Percentiles rank a stretch among this genome's conserved stretches.
Evolutionary conservation across 2,797 vertebrate genomes (phyloP).

Genomic region (Microhierax caerulescens): DNA sequence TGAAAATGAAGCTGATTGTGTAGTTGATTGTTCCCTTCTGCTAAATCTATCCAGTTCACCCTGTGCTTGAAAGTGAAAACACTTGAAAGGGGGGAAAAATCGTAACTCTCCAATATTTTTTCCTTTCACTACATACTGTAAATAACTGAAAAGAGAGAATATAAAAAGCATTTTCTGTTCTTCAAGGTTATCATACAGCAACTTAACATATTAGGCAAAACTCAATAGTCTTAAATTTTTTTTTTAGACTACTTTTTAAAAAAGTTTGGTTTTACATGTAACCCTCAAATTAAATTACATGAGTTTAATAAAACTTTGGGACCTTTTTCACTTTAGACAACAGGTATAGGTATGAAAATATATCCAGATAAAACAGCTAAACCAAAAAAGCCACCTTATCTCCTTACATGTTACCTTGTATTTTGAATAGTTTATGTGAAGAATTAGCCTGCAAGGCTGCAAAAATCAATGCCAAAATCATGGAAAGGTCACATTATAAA

Average conservation of each 20-base stretch:
- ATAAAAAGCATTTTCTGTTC: background rate
- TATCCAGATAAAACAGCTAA: background rate
- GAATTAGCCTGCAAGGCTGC: background rate
- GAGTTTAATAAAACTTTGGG: background rate
- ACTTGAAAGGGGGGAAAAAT: background rate
- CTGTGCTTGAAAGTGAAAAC: background rate
- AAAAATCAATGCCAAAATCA: background rate
- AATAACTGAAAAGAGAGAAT: background rate
- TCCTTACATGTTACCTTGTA: background rate
- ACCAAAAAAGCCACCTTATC: background rate
- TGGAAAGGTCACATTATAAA: background rate
- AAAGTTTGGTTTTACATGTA: background rate
- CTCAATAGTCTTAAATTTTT: accelerated
- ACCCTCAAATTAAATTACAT: background rate
- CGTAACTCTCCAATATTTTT: background rate
- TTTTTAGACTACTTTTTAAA: background rate
- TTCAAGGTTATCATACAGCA: background rate
- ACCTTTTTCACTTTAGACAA: background rate
- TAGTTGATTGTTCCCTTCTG: background rate
- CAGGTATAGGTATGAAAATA: background rate
- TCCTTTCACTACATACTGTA: background rate
- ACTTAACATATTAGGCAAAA: background rate
- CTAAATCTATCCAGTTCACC: background rate
- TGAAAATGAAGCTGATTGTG: background rate
- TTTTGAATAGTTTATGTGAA: background rate